Conservation (phyloP, 2,888 invertebrate species). For the Sialis fuliginosa region DNA sequence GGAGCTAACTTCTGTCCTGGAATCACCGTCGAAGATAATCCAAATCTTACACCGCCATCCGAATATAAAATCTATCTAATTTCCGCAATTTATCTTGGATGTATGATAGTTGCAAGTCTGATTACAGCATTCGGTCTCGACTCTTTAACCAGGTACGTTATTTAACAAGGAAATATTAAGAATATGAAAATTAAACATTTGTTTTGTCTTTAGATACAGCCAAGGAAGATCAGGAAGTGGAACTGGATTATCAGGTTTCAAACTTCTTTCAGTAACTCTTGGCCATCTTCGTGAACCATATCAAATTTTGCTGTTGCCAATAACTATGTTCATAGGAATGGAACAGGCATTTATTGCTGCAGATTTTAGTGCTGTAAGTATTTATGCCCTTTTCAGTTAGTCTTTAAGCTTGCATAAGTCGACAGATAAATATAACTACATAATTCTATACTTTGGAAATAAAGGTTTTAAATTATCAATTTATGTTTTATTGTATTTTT, state of each 20-base stretch:
- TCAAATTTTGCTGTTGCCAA: slow-evolving; percentile 70
- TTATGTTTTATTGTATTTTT: slow-evolving; percentile 12
- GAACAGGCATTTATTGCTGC: slow-evolving; percentile 87
- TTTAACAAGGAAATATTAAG: slow-evolving; percentile 12
- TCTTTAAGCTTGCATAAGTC: too few species aligned
- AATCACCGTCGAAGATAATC: slow-evolving; percentile 34
- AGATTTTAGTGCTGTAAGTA: slow-evolving; percentile 56
- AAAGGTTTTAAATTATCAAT: too few species aligned
- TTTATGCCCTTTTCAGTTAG: too few species aligned
- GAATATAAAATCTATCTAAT: slow-evolving; percentile 57
- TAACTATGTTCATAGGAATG: slow-evolving; percentile 85
- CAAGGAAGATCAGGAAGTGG: slow-evolving; percentile 36
- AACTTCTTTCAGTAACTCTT: slow-evolving; percentile 56
- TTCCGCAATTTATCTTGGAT: slow-evolving; percentile 63
- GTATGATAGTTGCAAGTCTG: slow-evolving; percentile 57
- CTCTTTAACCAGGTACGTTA: slow-evolving; percentile 49
- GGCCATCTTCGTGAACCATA: slow-evolving; percentile 58
- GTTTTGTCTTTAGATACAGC: slow-evolving; percentile 32
- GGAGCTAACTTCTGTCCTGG: slow-evolving; percentile 60
- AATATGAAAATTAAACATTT: neutral
- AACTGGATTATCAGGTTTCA: slow-evolving; percentile 43
- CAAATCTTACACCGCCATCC: slow-evolving; percentile 54
- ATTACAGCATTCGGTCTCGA: slow-evolving; percentile 67
- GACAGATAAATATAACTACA: too few species aligned
- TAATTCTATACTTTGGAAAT: too few species aligned